Evolutionary conservation across 2,797 vertebrate species (phyloP).

Genomic region (Platalea minor): DNA sequence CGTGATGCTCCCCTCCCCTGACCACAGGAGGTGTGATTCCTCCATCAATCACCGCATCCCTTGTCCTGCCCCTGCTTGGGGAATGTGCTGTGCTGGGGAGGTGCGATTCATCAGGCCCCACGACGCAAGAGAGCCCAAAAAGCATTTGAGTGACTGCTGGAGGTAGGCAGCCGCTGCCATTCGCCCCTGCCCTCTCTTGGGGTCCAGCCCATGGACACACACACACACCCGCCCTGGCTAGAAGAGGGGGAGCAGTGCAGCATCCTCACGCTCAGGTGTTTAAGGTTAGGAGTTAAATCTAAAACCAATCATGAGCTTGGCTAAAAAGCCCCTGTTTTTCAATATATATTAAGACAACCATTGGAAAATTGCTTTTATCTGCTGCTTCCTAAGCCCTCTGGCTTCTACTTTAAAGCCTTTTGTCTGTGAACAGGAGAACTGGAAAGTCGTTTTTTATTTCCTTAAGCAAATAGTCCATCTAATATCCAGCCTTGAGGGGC

Average conservation of each 20-base stretch:
- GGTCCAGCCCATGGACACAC: not conserved
- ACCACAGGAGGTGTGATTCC: not conserved
- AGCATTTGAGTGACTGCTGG: not conserved
- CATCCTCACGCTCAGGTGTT: not conserved
- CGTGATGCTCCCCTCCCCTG: not conserved
- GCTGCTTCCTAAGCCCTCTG: not conserved
- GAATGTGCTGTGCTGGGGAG: rapidly evolving
- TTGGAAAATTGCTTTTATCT: slow-evolving; percentile 39
- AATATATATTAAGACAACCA: slow-evolving; percentile 14
- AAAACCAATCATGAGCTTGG: slow-evolving; percentile 20
- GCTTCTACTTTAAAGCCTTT: slow-evolving; percentile 36
- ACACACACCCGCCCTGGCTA: too few relatives aligned
- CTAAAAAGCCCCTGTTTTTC: not conserved
- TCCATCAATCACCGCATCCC: rapidly evolving
- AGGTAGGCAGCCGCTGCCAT: not conserved
- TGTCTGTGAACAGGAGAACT: slow-evolving; percentile 23
- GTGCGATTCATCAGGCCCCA: not conserved
- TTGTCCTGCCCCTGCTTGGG: not conserved
- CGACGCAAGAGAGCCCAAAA: rapidly evolving
- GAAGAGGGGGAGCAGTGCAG: not conserved
- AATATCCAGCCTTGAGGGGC: not conserved
- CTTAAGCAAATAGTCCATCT: slow-evolving; percentile 42
- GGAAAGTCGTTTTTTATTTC: slow-evolving; percentile 40
- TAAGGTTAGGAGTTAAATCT: not conserved
- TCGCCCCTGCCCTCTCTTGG: too few relatives aligned